phyloP scores from a whole-genome alignment of 1,140 invertebrate species.

The Formica exsecta region DNA sequence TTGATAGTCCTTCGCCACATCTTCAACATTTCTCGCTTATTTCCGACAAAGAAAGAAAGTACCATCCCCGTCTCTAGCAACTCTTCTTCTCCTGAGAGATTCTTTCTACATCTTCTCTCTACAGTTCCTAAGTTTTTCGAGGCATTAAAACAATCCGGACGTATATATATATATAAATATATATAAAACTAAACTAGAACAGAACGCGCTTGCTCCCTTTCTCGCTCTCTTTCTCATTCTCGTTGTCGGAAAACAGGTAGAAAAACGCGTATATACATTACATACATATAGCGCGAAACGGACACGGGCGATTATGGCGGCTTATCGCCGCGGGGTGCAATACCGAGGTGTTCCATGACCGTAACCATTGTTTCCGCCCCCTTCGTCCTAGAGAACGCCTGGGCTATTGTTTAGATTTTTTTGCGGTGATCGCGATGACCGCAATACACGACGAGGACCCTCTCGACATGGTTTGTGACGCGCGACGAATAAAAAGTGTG shows the following conservation, averaged over 20 bases:
- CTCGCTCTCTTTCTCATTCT: slow-evolving; percentile 43
- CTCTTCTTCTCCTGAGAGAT: slow-evolving; percentile 21
- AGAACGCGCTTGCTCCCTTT: background rate
- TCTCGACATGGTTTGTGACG: slow-evolving; percentile 69
- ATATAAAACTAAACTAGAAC: slow-evolving; percentile 37
- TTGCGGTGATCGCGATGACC: slow-evolving; percentile 63
- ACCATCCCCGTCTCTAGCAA: background rate
- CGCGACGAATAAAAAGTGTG: slow-evolving; percentile 57
- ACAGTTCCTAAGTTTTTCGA: slow-evolving; percentile 46
- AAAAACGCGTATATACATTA: background rate
- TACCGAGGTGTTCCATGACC: slow-evolving; percentile 51
- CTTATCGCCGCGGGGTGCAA: slow-evolving; percentile 68
- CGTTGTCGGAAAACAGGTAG: slow-evolving; percentile 1
- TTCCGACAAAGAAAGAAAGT: slow-evolving; percentile 17
- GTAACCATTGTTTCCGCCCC: slow-evolving; percentile 68
- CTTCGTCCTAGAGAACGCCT: slow-evolving; percentile 54
- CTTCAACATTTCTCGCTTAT: slow-evolving; percentile 42
- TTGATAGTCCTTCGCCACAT: slow-evolving; percentile 25
- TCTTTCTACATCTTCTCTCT: slow-evolving; percentile 23
- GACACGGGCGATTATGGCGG: slow-evolving; percentile 65
- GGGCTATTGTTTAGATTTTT: slow-evolving; percentile 74
- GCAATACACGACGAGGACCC: slow-evolving; percentile 57
- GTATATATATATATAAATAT: too few species aligned
- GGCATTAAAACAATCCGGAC: slow-evolving; percentile 42
- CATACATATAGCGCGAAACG: background rate